phyloP scores from a whole-genome alignment of 2,113 vertebrate species.

The Onychorhynchus coronatus region DNA sequence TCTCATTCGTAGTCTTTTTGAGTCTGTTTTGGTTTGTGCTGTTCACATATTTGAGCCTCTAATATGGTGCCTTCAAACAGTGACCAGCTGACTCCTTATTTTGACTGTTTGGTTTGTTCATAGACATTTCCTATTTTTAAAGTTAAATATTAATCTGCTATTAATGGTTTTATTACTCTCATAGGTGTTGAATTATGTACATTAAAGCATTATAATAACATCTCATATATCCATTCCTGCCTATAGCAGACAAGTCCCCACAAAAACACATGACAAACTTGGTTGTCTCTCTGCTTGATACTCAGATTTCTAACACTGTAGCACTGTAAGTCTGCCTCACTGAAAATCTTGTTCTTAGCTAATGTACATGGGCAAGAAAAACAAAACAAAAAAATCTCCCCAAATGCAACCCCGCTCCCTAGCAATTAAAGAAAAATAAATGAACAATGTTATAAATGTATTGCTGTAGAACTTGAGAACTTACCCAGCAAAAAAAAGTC shows the following conservation, averaged over 20 bases:
- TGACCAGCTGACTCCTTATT: not conserved
- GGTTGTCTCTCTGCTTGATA: not conserved
- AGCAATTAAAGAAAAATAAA: not conserved
- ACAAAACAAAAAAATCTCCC: not conserved
- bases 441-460: not conserved
- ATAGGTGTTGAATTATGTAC: not conserved
- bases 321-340: not conserved
- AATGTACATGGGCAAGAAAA: not conserved
- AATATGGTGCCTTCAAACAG: not conserved
- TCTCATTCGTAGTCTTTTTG: not conserved
- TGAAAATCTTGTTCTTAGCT: not conserved
- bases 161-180: not conserved
- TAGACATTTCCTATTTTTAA: not conserved
- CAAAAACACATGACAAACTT: not conserved
- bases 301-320: not conserved
- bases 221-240: not conserved
- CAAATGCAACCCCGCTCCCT: not conserved
- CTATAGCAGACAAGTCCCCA: not conserved
- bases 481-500: not conserved
- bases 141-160: not conserved
- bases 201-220: not conserved
- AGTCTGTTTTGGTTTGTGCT: not conserved
- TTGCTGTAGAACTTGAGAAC: not conserved
- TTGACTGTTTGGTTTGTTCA: not conserved
- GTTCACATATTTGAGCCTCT: not conserved